Base-by-base conservation (phyloP, 35 echinoderm and acorn worm genomes). In the Apostichopus japonicus region DNA sequence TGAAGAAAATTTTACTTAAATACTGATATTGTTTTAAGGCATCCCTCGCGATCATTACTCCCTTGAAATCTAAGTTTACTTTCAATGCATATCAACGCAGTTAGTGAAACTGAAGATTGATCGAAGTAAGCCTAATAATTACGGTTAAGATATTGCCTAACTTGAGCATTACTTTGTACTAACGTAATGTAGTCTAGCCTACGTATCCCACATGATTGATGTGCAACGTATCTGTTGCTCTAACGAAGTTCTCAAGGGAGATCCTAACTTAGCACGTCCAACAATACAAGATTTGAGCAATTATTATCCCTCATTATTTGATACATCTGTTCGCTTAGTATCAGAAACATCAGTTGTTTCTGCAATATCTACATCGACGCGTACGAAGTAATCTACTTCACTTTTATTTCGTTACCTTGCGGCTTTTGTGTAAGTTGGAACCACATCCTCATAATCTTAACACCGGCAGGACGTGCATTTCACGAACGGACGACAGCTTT, bases 351-450 rank as follows among this genome's bases (percentile, higher is more conserved):
- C 11, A 19, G 71, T 75, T 75, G 6, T 75, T 75, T 75, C 71
- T 75, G 21, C 71, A 21, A 19, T 15, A 23, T 23, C 6, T 19
- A 15, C 71, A 23, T n/a, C 16, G n/a, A 21, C 17, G n/a, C 16
- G n/a, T 21, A 19, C 71, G 21, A 75, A n/a, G 21, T 19, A 75
- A 75, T 19, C 6, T 13, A 19, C 15, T 75, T 75, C 71, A 75
- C 81, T 53, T 84, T 58, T 57, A 84, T 84, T 53, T 57, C 54
- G 55, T 89, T 89, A 89, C 86, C 86, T 89, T 89, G 86, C 86
- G 86, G 86, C 86, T 89, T 89, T 89, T 27, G 62, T 89, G 86
- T 72, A 73, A 89, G 61, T 89, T 52, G 86, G 86, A 89, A 89
- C 86, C 86, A 19, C 86, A 87, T 87, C 59, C 83, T 87, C 83